Conservation (phyloP, 2,113 vertebrate species). For the Oryzias celebensis region DNA sequence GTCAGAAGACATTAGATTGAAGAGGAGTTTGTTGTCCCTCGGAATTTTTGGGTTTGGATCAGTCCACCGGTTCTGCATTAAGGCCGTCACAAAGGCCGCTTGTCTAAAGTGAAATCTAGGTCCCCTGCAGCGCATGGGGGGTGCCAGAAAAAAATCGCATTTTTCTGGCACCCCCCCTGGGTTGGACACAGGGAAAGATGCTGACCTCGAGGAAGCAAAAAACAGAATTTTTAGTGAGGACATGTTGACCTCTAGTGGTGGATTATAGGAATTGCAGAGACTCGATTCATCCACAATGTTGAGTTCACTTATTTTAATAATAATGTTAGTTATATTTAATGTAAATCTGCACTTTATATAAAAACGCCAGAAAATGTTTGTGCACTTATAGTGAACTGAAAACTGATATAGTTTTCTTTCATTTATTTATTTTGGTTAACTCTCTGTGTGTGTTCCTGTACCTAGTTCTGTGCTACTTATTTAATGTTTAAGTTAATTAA, state of each 20-base stretch:
- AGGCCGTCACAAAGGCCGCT: conserved; percentile 45
- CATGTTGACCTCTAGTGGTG: conserved; percentile 51
- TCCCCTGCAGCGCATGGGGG: conserved; percentile 66
- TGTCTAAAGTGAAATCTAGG: conserved; percentile 38
- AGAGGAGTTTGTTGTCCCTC: conserved; percentile 57
- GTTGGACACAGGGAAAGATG: conserved; percentile 29
- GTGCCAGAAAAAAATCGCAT: conserved; percentile 52
- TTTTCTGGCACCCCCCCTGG: conserved; percentile 44
- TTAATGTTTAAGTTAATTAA: no score
- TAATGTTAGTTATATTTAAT: no score
- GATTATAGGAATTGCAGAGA: neutral
- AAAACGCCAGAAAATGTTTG: no score
- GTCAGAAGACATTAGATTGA: conserved; percentile 62
- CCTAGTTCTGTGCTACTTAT: no score
- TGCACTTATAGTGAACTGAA: no score
- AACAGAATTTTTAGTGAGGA: conserved; percentile 2
- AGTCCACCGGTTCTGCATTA: conserved; percentile 49
- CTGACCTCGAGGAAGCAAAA: conserved; percentile 26
- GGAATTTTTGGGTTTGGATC: conserved; percentile 51
- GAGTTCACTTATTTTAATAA: no score
- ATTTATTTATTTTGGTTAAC: no score
- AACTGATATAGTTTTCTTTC: no score
- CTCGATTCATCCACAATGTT: no score
- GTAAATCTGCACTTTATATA: no score
- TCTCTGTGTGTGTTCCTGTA: no score